Evolutionary conservation across 2,888 invertebrate genomes (phyloP).

Genomic region (Trichogramma dendrolimi): DNA sequence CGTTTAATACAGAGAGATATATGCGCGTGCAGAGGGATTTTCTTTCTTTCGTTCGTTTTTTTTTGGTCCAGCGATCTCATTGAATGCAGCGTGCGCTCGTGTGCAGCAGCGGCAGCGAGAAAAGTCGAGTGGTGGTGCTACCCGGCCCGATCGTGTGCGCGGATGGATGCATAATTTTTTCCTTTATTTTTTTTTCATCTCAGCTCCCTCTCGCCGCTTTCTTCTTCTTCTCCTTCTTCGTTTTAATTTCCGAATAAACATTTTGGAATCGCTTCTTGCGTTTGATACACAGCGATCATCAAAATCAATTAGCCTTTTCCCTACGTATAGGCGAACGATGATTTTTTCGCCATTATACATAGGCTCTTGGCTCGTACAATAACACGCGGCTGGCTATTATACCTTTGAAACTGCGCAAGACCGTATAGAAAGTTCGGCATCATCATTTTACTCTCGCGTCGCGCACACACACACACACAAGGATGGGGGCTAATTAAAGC

Average conservation of each 20-base stretch:
- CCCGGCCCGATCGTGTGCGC: conserved; percentile 5
- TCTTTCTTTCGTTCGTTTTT: conserved; percentile 1
- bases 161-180: neutral
- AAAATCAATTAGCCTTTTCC: neutral
- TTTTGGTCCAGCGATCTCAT: conserved; percentile 24
- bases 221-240: neutral
- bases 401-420: no score
- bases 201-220: conserved; percentile 21
- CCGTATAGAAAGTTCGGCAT: no score
- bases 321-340: neutral
- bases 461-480: no score
- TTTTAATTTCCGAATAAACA: neutral
- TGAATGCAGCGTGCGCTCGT: conserved; percentile 1
- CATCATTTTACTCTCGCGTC: no score
- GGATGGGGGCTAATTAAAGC: no score
- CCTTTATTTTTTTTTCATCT: neutral
- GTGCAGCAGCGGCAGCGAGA: no score
- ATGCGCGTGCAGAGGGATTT: no score
- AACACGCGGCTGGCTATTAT: no score
- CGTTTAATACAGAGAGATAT: conserved; percentile 7
- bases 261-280: neutral
- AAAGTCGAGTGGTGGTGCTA: neutral
- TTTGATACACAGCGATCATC: neutral
- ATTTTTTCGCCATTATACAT: no score
- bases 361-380: no score